Conservation (phyloP, 2,888 invertebrate genomes). For the Epirrhoe alternata region DNA sequence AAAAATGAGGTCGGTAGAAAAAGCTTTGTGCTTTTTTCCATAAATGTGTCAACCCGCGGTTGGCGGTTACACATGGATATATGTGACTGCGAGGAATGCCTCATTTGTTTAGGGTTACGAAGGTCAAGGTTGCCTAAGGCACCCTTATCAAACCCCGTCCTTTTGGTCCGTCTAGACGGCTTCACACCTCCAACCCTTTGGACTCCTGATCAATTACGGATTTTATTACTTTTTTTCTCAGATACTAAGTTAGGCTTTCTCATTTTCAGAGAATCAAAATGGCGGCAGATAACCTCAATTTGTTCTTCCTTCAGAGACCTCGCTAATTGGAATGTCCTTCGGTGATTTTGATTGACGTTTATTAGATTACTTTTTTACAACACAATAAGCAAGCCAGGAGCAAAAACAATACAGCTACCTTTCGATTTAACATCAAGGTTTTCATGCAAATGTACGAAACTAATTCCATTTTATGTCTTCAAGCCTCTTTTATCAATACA, state of each 20-base stretch:
- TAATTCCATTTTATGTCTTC: neutral
- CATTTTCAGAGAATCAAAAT: conserved; percentile 23
- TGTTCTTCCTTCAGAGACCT: conserved; percentile 23
- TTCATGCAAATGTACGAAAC: neutral
- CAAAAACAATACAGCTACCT: neutral
- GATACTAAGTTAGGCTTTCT: conserved; percentile 14
- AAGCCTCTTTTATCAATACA: neutral
- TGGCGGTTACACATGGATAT: conserved; percentile 47
- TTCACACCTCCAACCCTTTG: conserved; percentile 80
- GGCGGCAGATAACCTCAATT: conserved; percentile 30
- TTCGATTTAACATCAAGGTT: neutral
- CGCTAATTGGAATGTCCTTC: conserved; percentile 49
- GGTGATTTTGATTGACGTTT: conserved; percentile 4
- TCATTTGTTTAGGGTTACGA: conserved; percentile 80
- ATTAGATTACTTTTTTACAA: neutral
- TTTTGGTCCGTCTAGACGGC: conserved; percentile 82
- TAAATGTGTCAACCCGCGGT: conserved; percentile 25
- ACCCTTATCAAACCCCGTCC: conserved; percentile 81
- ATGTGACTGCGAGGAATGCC: conserved; percentile 61
- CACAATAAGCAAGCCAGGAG: neutral
- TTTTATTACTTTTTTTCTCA: conserved; percentile 57
- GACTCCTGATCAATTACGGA: conserved; percentile 72
- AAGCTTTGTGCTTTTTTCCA: conserved; percentile 24
- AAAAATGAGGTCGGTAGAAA: conserved; percentile 18
- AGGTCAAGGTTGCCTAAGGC: conserved; percentile 81